Percentiles rank a stretch among this genome's conserved stretches.
Evolutionary conservation across 2,113 vertebrate species (phyloP).

Genomic region (Xerus inauris): DNA sequence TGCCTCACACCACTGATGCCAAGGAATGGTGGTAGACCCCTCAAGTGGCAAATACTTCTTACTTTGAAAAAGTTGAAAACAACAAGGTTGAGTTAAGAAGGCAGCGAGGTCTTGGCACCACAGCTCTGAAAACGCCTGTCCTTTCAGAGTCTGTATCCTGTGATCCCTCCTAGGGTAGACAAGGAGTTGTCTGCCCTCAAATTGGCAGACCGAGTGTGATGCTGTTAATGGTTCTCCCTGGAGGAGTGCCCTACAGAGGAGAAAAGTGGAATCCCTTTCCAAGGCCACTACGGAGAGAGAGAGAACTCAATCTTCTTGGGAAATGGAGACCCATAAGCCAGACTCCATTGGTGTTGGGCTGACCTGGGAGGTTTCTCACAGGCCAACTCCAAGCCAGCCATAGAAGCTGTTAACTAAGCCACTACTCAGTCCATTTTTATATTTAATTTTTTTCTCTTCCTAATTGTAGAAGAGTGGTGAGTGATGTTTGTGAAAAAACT

Average conservation of each 20-base stretch:
- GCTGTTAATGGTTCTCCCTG: background rate
- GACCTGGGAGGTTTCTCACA: background rate
- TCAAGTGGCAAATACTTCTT: accelerated
- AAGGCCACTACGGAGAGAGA: background rate
- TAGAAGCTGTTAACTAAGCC: background rate
- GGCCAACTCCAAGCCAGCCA: background rate
- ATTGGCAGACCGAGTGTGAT: background rate
- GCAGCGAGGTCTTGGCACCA: background rate
- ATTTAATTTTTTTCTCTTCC: background rate
- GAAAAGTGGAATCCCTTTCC: background rate
- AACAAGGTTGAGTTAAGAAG: background rate
- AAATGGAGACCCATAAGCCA: background rate
- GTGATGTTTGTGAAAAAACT: background rate
- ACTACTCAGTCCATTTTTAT: background rate
- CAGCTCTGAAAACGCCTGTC: accelerated
- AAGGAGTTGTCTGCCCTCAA: background rate
- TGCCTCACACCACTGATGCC: accelerated
- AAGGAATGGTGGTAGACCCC: background rate
- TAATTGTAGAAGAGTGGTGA: background rate
- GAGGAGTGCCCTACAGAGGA: background rate
- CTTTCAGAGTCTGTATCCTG: background rate
- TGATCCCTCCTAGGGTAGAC: background rate
- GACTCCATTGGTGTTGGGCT: background rate
- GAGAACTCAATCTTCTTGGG: background rate
- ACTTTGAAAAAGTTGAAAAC: background rate